phyloP scores from a whole-genome alignment of 2,797 vertebrate species.

The Notolepis coatsorum region DNA sequence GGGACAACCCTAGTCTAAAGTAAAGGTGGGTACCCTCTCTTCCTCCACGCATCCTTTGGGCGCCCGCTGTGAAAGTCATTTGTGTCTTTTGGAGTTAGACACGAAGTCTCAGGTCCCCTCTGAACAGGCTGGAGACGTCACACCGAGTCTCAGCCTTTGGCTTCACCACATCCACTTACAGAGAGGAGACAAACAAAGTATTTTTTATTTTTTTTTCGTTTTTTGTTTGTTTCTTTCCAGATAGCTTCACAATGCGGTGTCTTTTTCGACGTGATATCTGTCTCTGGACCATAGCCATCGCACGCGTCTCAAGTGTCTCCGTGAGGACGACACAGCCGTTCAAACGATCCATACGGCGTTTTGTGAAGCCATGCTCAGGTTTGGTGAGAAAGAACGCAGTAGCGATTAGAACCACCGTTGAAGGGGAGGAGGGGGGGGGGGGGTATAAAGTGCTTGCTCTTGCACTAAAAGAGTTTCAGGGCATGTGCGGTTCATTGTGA shows the following conservation, averaged over 20 bases:
- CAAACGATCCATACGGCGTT: neutral
- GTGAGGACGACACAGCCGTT: neutral
- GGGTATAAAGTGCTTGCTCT: neutral
- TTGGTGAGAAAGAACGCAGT: no score
- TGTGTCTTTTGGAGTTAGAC: constrained; percentile 36
- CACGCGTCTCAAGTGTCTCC: neutral
- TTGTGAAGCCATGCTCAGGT: no score
- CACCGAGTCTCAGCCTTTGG: constrained; percentile 17
- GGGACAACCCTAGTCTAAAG: constrained; percentile 4
- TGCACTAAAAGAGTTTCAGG: constrained; percentile 1
- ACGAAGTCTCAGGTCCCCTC: constrained; percentile 43
- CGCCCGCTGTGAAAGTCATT: constrained; percentile 40
- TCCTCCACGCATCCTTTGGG: constrained; percentile 18
- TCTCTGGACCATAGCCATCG: neutral
- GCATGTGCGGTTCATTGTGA: constrained; percentile 5
- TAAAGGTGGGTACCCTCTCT: constrained; percentile 9
- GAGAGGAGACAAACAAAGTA: neutral
- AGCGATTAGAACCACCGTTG: no score
- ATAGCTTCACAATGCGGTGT: neutral
- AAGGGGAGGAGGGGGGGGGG: constrained; percentile 14
- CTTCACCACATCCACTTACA: constrained; percentile 36
- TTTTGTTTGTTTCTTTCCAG: neutral
- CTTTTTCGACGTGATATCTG: neutral
- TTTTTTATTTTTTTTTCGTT: no score
- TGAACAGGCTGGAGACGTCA: constrained; percentile 33